A percentile compares a stretch with the other conserved stretches of the same genome.
phyloP scores from a whole-genome alignment of 2,113 vertebrate species.

The Platycercus adscitus region DNA sequence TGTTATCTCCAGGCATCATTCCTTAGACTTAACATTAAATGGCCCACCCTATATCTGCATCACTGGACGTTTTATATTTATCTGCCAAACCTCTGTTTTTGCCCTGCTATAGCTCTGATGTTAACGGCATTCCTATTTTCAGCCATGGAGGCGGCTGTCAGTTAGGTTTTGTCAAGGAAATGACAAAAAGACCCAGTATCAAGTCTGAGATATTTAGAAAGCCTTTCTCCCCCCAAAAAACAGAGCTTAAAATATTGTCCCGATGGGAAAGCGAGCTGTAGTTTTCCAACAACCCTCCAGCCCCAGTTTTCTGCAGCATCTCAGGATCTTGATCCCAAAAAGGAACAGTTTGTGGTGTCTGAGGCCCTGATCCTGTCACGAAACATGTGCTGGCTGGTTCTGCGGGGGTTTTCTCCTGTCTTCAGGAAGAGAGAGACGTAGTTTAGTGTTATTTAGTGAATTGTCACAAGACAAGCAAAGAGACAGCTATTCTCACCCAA shows the following conservation, averaged over 20 bases:
- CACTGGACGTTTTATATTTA: neutral
- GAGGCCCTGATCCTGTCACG: neutral
- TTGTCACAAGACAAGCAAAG: slow-evolving; percentile 17
- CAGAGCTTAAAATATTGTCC: neutral
- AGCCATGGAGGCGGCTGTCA: neutral
- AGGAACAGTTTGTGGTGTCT: slow-evolving; percentile 8
- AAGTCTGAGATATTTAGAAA: neutral
- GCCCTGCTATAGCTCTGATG: neutral
- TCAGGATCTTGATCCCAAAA: neutral
- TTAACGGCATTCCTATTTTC: neutral
- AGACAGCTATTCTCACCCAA: slow-evolving; percentile 20
- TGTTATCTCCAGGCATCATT: neutral
- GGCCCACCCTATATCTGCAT: neutral
- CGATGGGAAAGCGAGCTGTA: neutral
- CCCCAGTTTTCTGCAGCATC: neutral
- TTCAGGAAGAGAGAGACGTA: neutral
- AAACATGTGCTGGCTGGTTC: neutral
- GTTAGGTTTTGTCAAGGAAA: neutral
- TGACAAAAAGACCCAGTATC: neutral
- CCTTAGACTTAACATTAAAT: neutral
- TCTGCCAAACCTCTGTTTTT: neutral
- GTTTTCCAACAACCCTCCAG: neutral
- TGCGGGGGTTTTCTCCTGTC: neutral
- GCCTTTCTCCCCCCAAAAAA: neutral
- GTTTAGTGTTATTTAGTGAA: neutral